Evolutionary conservation across 2,888 invertebrate genomes (phyloP).

Genomic region (Caenorhabditis sp.): DNA sequence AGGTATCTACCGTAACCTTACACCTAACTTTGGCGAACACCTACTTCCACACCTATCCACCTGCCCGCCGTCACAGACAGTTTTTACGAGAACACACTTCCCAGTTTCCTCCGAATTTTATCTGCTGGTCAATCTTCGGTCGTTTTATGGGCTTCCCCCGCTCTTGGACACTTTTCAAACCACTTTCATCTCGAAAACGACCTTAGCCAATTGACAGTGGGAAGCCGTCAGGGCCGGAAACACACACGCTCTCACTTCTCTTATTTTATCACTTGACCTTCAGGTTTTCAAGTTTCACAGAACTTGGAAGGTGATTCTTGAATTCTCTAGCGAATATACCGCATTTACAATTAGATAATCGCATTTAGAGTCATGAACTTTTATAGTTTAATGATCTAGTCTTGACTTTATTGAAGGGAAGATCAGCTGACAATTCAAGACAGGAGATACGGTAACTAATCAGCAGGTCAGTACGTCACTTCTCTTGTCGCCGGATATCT

Average conservation of each 20-base stretch:
- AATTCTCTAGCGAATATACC: neutral
- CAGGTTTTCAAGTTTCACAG: slow-evolving; percentile 2
- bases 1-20: neutral
- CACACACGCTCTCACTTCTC: slow-evolving; percentile 27
- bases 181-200: slow-evolving; percentile 31
- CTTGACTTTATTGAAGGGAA: no score
- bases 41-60: neutral
- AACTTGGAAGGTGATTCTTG: neutral
- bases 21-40: neutral
- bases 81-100: slow-evolving; percentile 17
- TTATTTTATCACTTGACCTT: slow-evolving; percentile 55
- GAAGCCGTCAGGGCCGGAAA: slow-evolving; percentile 18
- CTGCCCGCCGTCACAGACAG: neutral
- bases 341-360: no score
- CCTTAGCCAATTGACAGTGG: slow-evolving; percentile 45
- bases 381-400: no score
- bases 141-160: slow-evolving; percentile 10
- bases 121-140: slow-evolving; percentile 19
- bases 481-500: neutral
- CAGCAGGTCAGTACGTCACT: neutral
- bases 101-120: neutral
- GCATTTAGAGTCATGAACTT: no score
- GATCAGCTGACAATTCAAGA: neutral
- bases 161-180: slow-evolving; percentile 17
- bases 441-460: neutral